A percentile compares a stretch with the other conserved stretches of the same genome.
Evolutionary conservation across 1,140 invertebrate genomes (phyloP).

Genomic region (Drosophila quadrilineata): DNA sequence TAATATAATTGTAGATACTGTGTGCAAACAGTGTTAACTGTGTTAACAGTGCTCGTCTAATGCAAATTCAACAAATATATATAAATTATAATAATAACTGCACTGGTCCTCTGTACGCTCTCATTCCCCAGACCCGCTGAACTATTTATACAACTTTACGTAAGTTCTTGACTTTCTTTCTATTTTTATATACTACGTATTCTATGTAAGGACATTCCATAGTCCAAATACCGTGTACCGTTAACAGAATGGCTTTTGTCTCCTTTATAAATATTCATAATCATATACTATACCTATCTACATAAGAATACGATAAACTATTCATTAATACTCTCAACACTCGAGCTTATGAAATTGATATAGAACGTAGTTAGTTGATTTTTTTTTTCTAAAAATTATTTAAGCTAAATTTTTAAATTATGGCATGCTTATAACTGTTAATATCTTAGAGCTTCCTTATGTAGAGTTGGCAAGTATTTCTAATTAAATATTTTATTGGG

Average conservation of each 20-base stretch:
- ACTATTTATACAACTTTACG: constrained; percentile 51
- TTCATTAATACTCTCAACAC: constrained; percentile 19
- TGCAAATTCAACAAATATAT: constrained; percentile 40
- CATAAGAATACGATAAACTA: constrained; percentile 6
- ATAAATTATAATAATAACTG: too few species aligned
- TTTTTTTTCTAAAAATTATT: too few species aligned
- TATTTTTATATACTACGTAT: constrained; percentile 2
- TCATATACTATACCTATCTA: background rate
- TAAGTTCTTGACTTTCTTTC: constrained; percentile 51
- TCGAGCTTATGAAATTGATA: constrained; percentile 7
- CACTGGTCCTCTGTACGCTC: too few species aligned
- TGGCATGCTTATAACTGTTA: too few species aligned
- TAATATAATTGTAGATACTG: constrained; percentile 35
- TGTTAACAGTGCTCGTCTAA: constrained; percentile 12
- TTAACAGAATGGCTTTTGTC: constrained; percentile 10
- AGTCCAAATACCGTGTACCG: too few species aligned
- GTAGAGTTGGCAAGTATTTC: too few species aligned
- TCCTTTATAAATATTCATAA: constrained; percentile 1
- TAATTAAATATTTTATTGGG: too few species aligned
- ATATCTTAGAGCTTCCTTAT: too few species aligned
- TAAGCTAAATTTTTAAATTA: too few species aligned
- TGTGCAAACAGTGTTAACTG: constrained; percentile 4
- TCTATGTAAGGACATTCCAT: constrained; percentile 4
- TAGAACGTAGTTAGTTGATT: constrained; percentile 1
- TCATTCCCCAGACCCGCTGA: constrained; percentile 45